phyloP scores from a whole-genome alignment of 2,797 vertebrate species.

The Miichthys miiuy region DNA sequence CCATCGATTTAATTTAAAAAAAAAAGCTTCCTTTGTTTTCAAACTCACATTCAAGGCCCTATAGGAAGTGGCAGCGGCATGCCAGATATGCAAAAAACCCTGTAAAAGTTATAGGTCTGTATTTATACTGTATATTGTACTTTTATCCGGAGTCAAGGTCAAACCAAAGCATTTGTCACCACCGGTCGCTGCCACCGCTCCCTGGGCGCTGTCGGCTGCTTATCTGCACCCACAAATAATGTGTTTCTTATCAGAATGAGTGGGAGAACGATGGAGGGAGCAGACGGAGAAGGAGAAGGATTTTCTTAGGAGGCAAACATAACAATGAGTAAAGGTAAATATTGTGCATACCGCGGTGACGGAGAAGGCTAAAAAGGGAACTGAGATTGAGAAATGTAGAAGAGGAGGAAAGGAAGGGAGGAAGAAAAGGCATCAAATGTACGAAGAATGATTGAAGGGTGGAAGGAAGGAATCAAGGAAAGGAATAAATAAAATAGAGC shows the following conservation, averaged over 20 bases:
- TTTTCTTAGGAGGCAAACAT: not conserved
- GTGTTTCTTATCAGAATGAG: conserved; percentile 40
- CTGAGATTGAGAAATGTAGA: not conserved
- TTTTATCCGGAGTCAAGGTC: conserved; percentile 40
- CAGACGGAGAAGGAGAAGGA: not conserved
- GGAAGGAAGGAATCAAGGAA: not conserved
- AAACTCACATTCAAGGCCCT: not conserved
- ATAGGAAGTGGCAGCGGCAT: not conserved
- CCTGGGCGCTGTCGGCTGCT: conserved; percentile 27
- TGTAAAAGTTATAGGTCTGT: not conserved
- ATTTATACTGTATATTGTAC: not conserved
- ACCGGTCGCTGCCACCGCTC: not conserved
- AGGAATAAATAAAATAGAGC: not conserved
- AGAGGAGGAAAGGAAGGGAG: not conserved
- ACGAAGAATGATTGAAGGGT: not conserved
- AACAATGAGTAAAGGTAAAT: conserved; percentile 25
- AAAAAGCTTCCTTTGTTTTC: not conserved
- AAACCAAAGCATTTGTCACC: conserved; percentile 12
- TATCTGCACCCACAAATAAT: conserved; percentile 48
- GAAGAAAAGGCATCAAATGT: not conserved
- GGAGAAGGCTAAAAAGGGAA: not conserved
- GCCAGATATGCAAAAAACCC: conserved; percentile 31
- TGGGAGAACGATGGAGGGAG: conserved; percentile 1
- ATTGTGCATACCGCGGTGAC: not conserved
- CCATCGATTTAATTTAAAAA: not conserved